These are phyloP conservation scores for Lamellibrachia luymesi DNA, from an alignment of 1,140 invertebrate species.

Conservation along the genomic window DNA sequence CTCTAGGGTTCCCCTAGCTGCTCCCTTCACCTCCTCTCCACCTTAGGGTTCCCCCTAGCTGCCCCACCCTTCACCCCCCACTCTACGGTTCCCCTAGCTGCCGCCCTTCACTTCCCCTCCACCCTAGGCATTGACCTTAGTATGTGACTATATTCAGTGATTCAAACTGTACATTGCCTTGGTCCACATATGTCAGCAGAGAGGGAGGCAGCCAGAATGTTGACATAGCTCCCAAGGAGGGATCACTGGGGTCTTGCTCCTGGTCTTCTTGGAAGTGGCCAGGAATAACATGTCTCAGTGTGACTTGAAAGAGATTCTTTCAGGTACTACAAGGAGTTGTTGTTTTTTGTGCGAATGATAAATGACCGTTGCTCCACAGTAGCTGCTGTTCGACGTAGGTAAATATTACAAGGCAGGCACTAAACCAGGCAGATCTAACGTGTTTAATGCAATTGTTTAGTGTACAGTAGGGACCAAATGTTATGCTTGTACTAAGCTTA, in stretches of 20 bases:
- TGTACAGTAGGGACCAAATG: not conserved
- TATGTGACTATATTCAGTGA: not conserved
- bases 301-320: not conserved
- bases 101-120: not conserved
- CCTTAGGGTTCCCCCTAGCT: no score
- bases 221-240: not conserved
- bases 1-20: not conserved
- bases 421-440: not conserved
- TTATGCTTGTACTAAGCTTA: not conserved
- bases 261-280: not conserved
- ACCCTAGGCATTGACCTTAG: not conserved
- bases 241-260: not conserved
- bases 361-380: not conserved
- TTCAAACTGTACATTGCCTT: not conserved
- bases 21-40: not conserved
- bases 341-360: not conserved
- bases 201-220: not conserved
- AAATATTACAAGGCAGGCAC: not conserved
- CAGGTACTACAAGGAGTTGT: not conserved
- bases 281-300: not conserved
- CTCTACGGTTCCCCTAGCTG: not conserved
- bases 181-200: not conserved
- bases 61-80: not conserved
- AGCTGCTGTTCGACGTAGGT: not conserved
- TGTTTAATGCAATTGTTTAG: not conserved